Evolutionary conservation across 2,113 vertebrate species (phyloP).

Genomic region (Nettapus auritus): DNA sequence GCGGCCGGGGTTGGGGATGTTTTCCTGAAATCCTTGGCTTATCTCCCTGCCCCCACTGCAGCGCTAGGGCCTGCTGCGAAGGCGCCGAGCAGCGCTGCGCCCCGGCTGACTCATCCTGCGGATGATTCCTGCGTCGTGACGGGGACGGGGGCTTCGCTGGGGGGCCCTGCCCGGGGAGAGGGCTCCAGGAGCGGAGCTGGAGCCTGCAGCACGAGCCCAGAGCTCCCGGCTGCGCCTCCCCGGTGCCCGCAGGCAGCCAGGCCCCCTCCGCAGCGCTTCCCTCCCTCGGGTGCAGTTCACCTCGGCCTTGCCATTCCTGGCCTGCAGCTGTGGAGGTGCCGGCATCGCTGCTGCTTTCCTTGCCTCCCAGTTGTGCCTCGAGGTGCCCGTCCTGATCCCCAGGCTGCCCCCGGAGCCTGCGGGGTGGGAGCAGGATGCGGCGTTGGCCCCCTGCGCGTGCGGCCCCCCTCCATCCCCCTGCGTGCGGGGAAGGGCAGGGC

Average conservation of each 20-base stretch:
- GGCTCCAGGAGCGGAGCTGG: too few species aligned
- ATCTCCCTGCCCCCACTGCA: not conserved
- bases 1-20: not conserved
- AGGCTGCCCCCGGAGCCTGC: not conserved
- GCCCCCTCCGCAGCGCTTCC: too few species aligned
- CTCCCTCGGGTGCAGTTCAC: not conserved
- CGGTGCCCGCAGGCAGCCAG: not conserved
- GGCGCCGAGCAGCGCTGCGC: not conserved
- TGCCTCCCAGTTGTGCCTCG: not conserved
- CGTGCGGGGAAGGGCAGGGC: rapidly evolving
- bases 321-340: rapidly evolving
- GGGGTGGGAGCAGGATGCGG: not conserved
- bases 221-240: too few species aligned
- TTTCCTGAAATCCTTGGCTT: not conserved
- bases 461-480: not conserved
- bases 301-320: not conserved
- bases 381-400: rapidly evolving
- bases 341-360: not conserved
- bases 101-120: not conserved
- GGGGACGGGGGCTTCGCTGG: not conserved
- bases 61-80: too few species aligned
- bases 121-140: not conserved
- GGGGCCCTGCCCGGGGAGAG: not conserved
- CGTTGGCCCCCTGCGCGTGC: not conserved
- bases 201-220: too few species aligned